Conservation (phyloP, 2,888 invertebrate genomes). For the Trissonchulus latispiculum region DNA sequence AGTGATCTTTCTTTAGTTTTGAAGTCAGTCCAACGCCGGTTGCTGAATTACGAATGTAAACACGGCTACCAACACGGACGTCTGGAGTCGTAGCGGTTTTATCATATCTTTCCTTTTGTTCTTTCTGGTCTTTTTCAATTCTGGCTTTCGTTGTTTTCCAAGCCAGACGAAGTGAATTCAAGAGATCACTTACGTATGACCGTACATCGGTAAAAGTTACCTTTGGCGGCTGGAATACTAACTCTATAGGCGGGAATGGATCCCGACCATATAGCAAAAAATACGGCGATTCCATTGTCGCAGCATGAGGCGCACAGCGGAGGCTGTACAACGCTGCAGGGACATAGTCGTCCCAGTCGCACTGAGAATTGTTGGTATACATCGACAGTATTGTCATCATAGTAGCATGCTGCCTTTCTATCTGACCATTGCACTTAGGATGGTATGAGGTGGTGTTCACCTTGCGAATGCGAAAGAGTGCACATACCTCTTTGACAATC, state of each 20-base stretch:
- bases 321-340: slow-evolving; percentile 26
- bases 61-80: neutral
- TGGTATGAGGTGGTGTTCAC: slow-evolving; percentile 27
- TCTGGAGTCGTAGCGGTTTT: neutral
- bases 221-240: neutral
- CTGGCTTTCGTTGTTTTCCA: neutral
- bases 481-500: slow-evolving; percentile 25
- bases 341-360: slow-evolving; percentile 29
- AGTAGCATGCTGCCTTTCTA: slow-evolving; percentile 31
- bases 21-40: neutral
- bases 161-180: neutral
- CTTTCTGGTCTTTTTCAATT: neutral
- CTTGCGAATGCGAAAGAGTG: slow-evolving; percentile 21
- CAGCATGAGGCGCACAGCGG: slow-evolving; percentile 26
- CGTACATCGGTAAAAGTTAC: neutral
- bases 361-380: slow-evolving; percentile 25
- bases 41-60: neutral
- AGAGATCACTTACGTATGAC: neutral
- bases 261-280: slow-evolving; percentile 28
- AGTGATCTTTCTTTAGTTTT: neutral
- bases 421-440: slow-evolving; percentile 29
- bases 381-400: slow-evolving; percentile 29
- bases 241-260: slow-evolving; percentile 26
- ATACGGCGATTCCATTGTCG: slow-evolving; percentile 27
- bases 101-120: slow-evolving; percentile 13